Conservation (phyloP, 2,113 vertebrate species). For the Caranx ignobilis region DNA sequence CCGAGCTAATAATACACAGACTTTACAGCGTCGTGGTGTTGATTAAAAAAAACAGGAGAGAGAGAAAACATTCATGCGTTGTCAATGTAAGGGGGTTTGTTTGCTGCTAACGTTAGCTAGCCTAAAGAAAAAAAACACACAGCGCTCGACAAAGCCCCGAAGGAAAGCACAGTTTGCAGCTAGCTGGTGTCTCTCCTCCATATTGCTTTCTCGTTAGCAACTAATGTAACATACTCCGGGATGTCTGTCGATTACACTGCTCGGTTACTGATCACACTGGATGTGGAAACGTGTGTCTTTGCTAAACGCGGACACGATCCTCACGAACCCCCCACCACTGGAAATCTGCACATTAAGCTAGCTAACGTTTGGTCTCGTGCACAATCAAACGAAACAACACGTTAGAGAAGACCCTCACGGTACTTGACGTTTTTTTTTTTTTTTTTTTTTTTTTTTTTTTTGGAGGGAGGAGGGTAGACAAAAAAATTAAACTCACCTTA, state of each 20-base stretch:
- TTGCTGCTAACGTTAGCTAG: neutral
- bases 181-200: constrained; percentile 62
- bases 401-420: neutral
- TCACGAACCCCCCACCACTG: neutral
- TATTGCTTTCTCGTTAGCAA: constrained; percentile 54
- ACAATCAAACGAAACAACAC: constrained; percentile 51
- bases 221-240: neutral
- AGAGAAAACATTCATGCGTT: too few relatives aligned
- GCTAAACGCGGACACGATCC: neutral
- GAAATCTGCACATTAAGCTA: constrained; percentile 12
- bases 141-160: constrained; percentile 50
- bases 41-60: neutral
- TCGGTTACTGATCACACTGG: neutral
- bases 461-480: constrained; percentile 37
- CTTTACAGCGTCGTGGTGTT: neutral
- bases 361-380: constrained; percentile 33
- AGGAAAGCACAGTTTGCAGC: constrained; percentile 21
- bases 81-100: fast-evolving
- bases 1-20: neutral
- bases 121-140: neutral
- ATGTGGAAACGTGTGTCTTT: neutral
- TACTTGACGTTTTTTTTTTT: too few relatives aligned
- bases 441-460: too few relatives aligned
- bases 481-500: constrained; percentile 70
- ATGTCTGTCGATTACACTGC: neutral